phyloP scores from a whole-genome alignment of 2,797 vertebrate species.

The Pempheris klunzingeri region DNA sequence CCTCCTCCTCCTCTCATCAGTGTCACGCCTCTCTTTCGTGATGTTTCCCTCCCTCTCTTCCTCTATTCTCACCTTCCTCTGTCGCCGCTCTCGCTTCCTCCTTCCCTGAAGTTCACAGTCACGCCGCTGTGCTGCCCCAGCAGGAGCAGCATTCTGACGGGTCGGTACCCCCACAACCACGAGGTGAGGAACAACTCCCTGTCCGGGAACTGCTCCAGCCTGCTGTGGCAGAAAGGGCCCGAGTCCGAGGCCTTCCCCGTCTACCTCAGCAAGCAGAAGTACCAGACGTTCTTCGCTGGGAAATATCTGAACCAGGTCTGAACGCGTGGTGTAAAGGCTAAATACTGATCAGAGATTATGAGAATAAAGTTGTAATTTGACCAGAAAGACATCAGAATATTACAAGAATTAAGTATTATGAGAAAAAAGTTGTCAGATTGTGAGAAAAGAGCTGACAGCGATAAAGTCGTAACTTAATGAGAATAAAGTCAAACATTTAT shows the following conservation, averaged over 20 bases:
- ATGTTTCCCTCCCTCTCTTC: neutral
- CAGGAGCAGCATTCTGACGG: conserved; percentile 85
- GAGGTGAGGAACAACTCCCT: conserved; percentile 87
- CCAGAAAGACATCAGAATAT: no score
- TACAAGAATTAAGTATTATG: no score
- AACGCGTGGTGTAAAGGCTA: no score
- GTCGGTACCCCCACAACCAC: conserved; percentile 88
- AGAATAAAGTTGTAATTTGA: no score
- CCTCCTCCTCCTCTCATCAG: conserved; percentile 1
- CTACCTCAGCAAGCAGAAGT: conserved; percentile 82
- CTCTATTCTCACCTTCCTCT: neutral
- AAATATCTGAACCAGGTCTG: conserved; percentile 89
- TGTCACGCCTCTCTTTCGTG: conserved; percentile 7
- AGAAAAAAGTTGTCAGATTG: no score
- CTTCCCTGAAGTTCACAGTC: conserved; percentile 77
- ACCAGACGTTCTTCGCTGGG: conserved; percentile 88
- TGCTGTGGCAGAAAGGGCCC: conserved; percentile 80
- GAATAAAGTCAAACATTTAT: no score
- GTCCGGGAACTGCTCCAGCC: conserved; percentile 87
- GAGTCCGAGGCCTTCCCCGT: conserved; percentile 82
- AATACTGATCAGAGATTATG: no score
- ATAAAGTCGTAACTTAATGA: no score
- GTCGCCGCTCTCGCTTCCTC: neutral
- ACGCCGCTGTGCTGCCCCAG: conserved; percentile 88
- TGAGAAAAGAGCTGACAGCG: no score